Conservation (phyloP, 1,140 invertebrate species). For the Drosophila mayri region DNA sequence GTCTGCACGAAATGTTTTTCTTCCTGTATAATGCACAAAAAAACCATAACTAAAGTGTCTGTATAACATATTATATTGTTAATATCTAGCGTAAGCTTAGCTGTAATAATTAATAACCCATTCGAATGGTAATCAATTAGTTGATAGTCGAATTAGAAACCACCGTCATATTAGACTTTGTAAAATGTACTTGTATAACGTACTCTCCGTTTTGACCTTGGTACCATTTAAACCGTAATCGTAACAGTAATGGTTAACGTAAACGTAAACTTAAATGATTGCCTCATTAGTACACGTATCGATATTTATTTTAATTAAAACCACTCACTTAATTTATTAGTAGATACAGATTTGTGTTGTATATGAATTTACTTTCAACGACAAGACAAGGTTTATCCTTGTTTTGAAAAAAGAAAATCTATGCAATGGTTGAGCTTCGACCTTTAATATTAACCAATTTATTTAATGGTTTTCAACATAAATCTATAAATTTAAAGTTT, state of each 20-base stretch:
- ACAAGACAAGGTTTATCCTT: too few relatives aligned
- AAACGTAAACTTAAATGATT: conserved; percentile 47
- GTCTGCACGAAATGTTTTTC: conserved; percentile 61
- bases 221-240: conserved; percentile 34
- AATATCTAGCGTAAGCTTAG: conserved; percentile 37
- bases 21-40: conserved; percentile 61
- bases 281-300: conserved; percentile 11
- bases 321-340: conserved; percentile 1
- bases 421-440: too few relatives aligned
- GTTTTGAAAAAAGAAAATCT: too few relatives aligned
- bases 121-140: conserved; percentile 59
- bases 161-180: conserved; percentile 82
- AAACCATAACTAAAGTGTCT: conserved; percentile 20
- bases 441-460: too few relatives aligned
- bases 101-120: conserved; percentile 31
- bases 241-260: conserved; percentile 31
- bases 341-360: too few relatives aligned
- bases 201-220: conserved; percentile 48
- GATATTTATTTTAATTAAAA: conserved; percentile 4
- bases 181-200: conserved; percentile 71
- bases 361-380: too few relatives aligned
- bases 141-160: conserved; percentile 78
- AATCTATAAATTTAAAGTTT: background rate
- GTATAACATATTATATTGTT: conserved; percentile 40
- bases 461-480: background rate